Evolutionary conservation across 37 sponge, comb jelly and placozoan species (phyloP), one percentile per base, ranked within the genome.

Genomic region (Spongia lamella): DNA sequence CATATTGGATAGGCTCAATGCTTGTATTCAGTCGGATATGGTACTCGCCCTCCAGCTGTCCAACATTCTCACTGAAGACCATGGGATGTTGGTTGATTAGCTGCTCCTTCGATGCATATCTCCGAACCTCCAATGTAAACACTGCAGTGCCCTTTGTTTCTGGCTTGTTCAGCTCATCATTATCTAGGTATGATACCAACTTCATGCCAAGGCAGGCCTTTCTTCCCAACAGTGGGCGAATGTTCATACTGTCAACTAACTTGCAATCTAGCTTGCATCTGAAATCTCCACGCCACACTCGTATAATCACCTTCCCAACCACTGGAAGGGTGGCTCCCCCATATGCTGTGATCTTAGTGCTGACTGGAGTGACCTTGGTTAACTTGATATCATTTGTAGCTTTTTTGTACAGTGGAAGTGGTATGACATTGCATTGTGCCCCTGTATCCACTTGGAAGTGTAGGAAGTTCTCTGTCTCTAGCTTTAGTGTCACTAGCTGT

Each of bases 391-490:
- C 78, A 50, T 47, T 49, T 13, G 78, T 56, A 5, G 78, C 78
- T 35, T 66, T 54, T 53, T 78, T 78, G 78, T 78, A 78, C 33
- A 78, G 31, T 2, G 29, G 38, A 52, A 70, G 3, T 49, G 72
- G 72, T 3, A 80, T 20, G 3, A 80, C 81, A 80, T 70, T 70
- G 35, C 75, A 82, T 70, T 82, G 83, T 3, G 82, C 73, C 7
- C 73, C n/a, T n/a, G n/a, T n/a, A n/a, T n/a, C n/a, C n/a, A n/a
- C n/a, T n/a, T n/a, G n/a, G n/a, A n/a, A n/a, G 62, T 0, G 72
- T 80, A 74, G 1, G 75, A 50, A 74, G 61, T 66, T 81, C 1
- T 61, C 61, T 38, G 56, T 49, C 25, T 82, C 75, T 24, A 73
- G 66, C 35, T 65, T 56, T n/a, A 73, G 60, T 0, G 83, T 83